Conservation (phyloP, 23 tunicate genomes). For the Styela plicata region DNA sequence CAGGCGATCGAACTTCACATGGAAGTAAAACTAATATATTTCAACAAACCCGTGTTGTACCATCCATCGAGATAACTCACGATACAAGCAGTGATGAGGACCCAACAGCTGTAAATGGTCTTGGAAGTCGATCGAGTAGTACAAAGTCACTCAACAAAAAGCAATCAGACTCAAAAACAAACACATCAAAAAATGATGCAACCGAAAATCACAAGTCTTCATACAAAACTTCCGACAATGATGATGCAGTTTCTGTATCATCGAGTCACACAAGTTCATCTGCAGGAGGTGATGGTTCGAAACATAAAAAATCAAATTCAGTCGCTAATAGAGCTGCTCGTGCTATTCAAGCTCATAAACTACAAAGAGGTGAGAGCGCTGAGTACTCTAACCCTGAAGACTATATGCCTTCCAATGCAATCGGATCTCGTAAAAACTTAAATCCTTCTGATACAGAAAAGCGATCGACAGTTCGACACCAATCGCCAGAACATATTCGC, state of each 20-base stretch:
- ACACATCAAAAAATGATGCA: background rate
- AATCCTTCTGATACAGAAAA: background rate
- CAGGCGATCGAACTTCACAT: background rate
- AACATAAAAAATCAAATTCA: slow-evolving; percentile 5
- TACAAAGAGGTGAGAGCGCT: slow-evolving; percentile 10
- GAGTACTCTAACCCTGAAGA: slow-evolving; percentile 9
- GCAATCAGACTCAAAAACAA: background rate
- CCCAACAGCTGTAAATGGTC: background rate
- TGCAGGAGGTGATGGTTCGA: background rate
- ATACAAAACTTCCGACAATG: slow-evolving; percentile 9
- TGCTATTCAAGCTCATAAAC: background rate
- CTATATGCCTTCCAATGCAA: background rate
- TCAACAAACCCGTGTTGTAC: slow-evolving; percentile 35
- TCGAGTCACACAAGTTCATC: slow-evolving; percentile 17
- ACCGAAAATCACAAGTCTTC: background rate
- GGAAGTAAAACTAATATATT: background rate
- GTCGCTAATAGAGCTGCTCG: background rate
- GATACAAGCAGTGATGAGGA: slow-evolving; percentile 61
- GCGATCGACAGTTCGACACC: background rate
- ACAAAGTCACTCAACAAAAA: background rate
- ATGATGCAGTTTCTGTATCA: slow-evolving; percentile 1
- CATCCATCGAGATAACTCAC: slow-evolving; percentile 71
- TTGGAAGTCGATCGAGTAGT: slow-evolving; percentile 8
- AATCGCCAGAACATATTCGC: background rate
- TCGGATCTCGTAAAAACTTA: background rate